Percentiles rank a stretch among this genome's conserved stretches.
phyloP scores from a whole-genome alignment of 30 jellyfish, hydroid and myxozoan genomes.

The Nemopilema nomurai region DNA sequence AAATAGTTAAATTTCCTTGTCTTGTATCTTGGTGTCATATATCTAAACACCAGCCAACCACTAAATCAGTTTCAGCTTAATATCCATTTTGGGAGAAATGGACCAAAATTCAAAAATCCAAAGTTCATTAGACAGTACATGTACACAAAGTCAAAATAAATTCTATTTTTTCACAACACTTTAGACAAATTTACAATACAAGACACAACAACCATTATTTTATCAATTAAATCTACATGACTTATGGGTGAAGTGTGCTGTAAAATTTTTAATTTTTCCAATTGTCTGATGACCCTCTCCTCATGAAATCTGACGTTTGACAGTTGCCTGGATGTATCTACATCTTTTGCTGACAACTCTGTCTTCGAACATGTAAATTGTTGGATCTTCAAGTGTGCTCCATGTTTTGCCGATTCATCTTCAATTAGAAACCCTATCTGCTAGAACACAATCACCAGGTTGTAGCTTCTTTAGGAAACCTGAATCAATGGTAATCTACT shows the following conservation, averaged over 20 bases:
- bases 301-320: background rate
- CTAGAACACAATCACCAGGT: background rate
- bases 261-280: background rate
- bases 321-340: background rate
- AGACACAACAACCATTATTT: background rate
- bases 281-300: background rate
- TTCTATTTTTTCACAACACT: background rate
- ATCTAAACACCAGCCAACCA: background rate
- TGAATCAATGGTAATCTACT: background rate
- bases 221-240: background rate
- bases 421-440: background rate
- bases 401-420: background rate
- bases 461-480: background rate
- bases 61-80: background rate
- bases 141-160: background rate
- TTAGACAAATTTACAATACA: background rate
- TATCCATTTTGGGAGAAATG: background rate
- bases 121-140: background rate
- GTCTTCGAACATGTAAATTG: background rate
- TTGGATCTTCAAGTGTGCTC: background rate
- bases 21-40: background rate
- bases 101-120: background rate
- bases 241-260: background rate
- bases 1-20: background rate
- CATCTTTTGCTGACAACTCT: background rate